phyloP scores from a whole-genome alignment of 1,140 invertebrate genomes.

The Heliconius melpomene region DNA sequence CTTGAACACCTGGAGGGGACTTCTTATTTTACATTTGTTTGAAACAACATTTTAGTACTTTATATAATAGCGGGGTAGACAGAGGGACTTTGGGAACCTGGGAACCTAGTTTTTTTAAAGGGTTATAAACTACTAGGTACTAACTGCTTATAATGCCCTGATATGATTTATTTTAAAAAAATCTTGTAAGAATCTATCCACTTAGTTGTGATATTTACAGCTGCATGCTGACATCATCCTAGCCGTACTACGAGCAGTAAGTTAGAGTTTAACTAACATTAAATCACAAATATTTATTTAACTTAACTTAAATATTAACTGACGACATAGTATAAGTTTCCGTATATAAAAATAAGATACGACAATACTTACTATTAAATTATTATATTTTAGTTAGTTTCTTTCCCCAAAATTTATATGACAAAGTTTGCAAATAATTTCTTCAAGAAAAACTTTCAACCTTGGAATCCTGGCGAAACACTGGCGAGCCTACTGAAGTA shows the following conservation, averaged over 20 bases:
- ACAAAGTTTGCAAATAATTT: constrained; percentile 34
- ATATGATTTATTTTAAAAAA: no score
- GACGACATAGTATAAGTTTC: not conserved
- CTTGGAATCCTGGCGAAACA: constrained; percentile 52
- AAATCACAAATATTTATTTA: not conserved
- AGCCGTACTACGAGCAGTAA: no score
- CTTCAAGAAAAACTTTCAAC: constrained; percentile 31
- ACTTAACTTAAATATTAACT: not conserved
- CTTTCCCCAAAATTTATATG: constrained; percentile 4
- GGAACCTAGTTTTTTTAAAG: no score
- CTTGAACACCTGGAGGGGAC: constrained; percentile 42
- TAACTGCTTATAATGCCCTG: no score
- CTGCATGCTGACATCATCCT: no score
- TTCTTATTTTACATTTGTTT: constrained; percentile 27
- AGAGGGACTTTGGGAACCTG: no score
- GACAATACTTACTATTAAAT: no score
- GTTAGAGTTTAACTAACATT: not conserved
- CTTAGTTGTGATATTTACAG: no score
- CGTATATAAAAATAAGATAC: no score
- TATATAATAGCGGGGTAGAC: not conserved
- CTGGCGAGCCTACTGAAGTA: constrained; percentile 59
- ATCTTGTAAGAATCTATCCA: no score
- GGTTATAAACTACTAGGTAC: no score
- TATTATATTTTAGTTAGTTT: constrained; percentile 14
- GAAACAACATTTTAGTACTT: not conserved